Percentiles rank a stretch among this genome's conserved stretches.
These are phyloP conservation scores for Crotalus horridus DNA, from an alignment of 2,113 vertebrate species.

Conservation along the genomic window DNA sequence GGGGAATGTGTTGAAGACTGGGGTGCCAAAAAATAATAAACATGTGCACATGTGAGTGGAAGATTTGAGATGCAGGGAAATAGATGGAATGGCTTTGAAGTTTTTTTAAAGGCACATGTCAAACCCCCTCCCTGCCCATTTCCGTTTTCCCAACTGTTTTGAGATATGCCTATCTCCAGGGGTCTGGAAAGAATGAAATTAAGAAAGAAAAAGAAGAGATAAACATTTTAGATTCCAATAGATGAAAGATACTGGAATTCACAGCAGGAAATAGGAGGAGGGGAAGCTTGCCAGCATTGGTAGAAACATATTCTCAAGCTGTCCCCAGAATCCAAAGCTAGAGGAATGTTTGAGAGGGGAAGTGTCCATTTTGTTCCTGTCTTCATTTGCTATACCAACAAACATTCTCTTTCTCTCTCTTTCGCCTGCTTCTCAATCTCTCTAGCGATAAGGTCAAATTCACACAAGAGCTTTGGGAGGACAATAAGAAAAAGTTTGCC, in stretches of 20 bases:
- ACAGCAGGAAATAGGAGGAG: slow-evolving; percentile 1
- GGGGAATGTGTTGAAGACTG: background rate
- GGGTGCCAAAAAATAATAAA: slow-evolving; percentile 28
- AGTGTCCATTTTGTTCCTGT: background rate
- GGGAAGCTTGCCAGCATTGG: background rate
- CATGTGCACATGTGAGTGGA: background rate
- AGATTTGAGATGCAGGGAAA: slow-evolving; percentile 15
- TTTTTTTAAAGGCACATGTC: background rate
- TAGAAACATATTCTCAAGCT: background rate
- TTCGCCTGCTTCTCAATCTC: slow-evolving; percentile 13
- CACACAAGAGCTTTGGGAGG: background rate
- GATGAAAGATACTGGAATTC: background rate
- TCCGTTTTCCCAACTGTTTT: background rate
- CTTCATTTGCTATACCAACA: slow-evolving; percentile 4
- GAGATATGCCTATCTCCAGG: slow-evolving; percentile 12
- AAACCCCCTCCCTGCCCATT: background rate
- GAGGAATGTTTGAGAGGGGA: background rate
- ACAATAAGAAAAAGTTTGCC: background rate
- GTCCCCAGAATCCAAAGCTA: background rate
- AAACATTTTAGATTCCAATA: slow-evolving; percentile 9
- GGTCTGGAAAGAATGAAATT: slow-evolving; percentile 23
- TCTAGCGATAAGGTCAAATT: background rate
- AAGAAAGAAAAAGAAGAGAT: slow-evolving; percentile 25
- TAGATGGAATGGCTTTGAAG: background rate
- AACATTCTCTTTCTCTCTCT: background rate